Base-by-base conservation (phyloP, 2,113 vertebrate genomes). In the Aegotheles bennettii region DNA sequence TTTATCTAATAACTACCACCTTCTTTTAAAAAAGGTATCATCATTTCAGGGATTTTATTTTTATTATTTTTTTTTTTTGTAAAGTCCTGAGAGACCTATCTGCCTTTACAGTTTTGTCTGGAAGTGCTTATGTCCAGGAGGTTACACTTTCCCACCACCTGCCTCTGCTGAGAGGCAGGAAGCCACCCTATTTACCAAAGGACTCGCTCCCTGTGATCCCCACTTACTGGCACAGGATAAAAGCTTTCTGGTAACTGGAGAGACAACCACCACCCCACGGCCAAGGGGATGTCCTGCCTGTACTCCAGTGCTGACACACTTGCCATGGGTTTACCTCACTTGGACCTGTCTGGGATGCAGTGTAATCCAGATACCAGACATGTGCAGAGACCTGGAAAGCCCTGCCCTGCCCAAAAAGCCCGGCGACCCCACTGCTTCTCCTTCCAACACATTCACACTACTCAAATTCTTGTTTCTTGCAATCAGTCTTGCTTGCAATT, bases 181-280 rank as follows among this genome's bases (percentile, higher is more conserved):
- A 87, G 61, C 45, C 3, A 0, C n/a, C 4, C 28, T 48, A 47
- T 47, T 63, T 36, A 63, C 43, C 3, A 2, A 86, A 79, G 13
- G 14, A 48, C 16, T 71, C 2, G 1, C 5, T 85, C 23, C 13
- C 20, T 0, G 0, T 29, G 45, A 43, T 6, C 21, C 25, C 28
- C 0, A 0, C 38, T 56, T 1, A 1, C 42, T 84, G 63, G 64
- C 2, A 0, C 54, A 45, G n/a, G 63, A 89, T 81, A 43, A 65
- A 89, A 94, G 68, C 12, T 48, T 84, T 57, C 64, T 0, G 0
- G 84, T 48, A 95, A 25, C 13, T 0, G 0, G 59, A 61, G 73
- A 20, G 26, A 50, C 57, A 73, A 47, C 33, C 35, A 19, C 38
- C 73, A 9, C 40, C 38, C 35, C 20, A 17, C 0, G 2, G 59